phyloP scores from a whole-genome alignment of 2,113 vertebrate species.

The Strix aluco region DNA sequence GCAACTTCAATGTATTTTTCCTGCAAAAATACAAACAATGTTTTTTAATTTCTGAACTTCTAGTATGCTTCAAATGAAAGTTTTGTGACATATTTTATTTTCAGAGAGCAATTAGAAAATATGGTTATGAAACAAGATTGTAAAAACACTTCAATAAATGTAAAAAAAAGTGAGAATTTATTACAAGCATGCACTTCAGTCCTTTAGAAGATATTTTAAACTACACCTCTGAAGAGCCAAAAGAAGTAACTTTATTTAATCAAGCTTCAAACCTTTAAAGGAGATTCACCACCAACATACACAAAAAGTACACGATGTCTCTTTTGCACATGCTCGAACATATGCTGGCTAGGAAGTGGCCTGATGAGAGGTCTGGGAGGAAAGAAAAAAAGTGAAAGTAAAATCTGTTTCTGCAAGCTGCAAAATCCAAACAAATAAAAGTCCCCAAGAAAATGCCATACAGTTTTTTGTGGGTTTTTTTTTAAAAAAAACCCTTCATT shows the following conservation, averaged over 20 bases:
- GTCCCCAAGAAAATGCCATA: not conserved
- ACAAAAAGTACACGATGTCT: constrained; percentile 92
- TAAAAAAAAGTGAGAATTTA: not conserved
- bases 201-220: not conserved
- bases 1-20: constrained; percentile 95
- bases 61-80: not conserved
- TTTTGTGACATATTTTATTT: not conserved
- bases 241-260: not conserved
- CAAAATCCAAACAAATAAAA: not conserved
- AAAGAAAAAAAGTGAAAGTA: not conserved
- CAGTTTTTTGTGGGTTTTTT: rapidly evolving
- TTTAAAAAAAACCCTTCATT: not conserved
- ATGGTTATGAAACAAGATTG: not conserved
- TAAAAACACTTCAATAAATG: not conserved
- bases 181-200: not conserved
- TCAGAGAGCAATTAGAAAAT: not conserved
- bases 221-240: not conserved
- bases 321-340: constrained; percentile 93
- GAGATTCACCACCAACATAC: constrained; percentile 92
- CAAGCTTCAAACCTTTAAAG: constrained; percentile 85
- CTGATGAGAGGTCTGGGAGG: constrained; percentile 87
- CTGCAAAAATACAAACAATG: constrained; percentile 73
- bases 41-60: not conserved
- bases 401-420: not conserved
- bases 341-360: constrained; percentile 91